phyloP scores from a whole-genome alignment of 2,888 invertebrate genomes.

The Cremastinae sp. region DNA sequence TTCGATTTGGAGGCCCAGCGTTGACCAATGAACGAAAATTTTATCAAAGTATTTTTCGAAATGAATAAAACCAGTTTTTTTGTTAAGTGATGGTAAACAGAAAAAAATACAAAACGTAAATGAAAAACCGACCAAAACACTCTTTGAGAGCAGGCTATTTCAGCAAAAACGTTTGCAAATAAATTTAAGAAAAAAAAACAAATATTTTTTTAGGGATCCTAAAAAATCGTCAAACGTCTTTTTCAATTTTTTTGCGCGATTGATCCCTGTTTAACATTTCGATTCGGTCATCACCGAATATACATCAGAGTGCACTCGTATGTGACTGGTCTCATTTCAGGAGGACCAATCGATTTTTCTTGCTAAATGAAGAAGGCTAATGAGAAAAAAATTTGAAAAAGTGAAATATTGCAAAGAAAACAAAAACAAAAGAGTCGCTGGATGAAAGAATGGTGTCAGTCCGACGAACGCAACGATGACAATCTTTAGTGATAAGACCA shows the following conservation, averaged over 20 bases:
- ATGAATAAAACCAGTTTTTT: conserved; percentile 27
- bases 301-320: conserved; percentile 43
- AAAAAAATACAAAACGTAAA: neutral
- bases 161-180: no score
- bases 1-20: conserved; percentile 17
- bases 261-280: conserved; percentile 43
- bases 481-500: conserved; percentile 64
- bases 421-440: conserved; percentile 15
- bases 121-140: no score
- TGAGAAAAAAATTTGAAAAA: conserved; percentile 1
- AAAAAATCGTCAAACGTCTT: neutral
- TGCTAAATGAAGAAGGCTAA: conserved; percentile 22
- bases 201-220: conserved; percentile 25
- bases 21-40: conserved; percentile 45
- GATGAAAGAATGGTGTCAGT: conserved; percentile 15
- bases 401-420: conserved; percentile 19
- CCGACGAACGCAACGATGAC: conserved; percentile 60
- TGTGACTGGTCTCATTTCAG: conserved; percentile 62
- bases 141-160: neutral
- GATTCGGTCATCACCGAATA: conserved; percentile 57
- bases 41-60: conserved; percentile 34
- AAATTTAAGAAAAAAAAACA: conserved; percentile 9
- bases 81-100: no score
- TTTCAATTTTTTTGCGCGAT: conserved; percentile 19
- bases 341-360: conserved; percentile 56